Evolutionary conservation across 2,113 vertebrate species (phyloP).

Genomic region (Ginglymostoma cirratum): DNA sequence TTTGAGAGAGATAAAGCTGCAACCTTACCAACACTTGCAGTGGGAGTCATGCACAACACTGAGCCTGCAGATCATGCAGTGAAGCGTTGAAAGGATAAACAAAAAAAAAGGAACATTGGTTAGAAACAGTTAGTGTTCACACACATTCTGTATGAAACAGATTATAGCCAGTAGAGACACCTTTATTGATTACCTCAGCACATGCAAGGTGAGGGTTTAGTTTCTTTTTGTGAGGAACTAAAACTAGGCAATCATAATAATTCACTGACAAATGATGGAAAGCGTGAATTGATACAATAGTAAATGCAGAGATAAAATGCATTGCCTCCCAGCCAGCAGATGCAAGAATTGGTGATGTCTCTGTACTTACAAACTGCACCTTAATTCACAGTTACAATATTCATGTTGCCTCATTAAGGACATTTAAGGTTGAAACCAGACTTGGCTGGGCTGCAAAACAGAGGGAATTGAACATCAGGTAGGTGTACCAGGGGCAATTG

Average conservation of each 20-base stretch:
- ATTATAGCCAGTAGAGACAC: slow-evolving; percentile 28
- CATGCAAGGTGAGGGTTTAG: slow-evolving; percentile 48
- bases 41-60: slow-evolving; percentile 71
- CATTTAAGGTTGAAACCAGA: not conserved
- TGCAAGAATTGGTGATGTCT: not conserved
- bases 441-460: not conserved
- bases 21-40: slow-evolving; percentile 73
- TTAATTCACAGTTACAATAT: not conserved
- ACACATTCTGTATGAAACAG: slow-evolving; percentile 53
- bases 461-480: not conserved
- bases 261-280: not conserved
- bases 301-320: not conserved
- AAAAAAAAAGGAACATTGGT: slow-evolving; percentile 59
- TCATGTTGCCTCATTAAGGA: not conserved
- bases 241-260: not conserved
- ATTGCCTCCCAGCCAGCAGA: not conserved
- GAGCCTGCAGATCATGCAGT: slow-evolving; percentile 71
- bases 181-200: slow-evolving; percentile 51
- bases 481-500: not conserved
- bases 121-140: slow-evolving; percentile 60
- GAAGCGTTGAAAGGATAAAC: slow-evolving; percentile 62
- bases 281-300: not conserved
- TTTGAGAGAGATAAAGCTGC: slow-evolving; percentile 29
- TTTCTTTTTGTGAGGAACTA: not conserved
- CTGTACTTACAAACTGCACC: not conserved